These are phyloP conservation scores for Pterocles orientalis DNA, from an alignment of 2,113 vertebrate species.

Conservation along the genomic window DNA sequence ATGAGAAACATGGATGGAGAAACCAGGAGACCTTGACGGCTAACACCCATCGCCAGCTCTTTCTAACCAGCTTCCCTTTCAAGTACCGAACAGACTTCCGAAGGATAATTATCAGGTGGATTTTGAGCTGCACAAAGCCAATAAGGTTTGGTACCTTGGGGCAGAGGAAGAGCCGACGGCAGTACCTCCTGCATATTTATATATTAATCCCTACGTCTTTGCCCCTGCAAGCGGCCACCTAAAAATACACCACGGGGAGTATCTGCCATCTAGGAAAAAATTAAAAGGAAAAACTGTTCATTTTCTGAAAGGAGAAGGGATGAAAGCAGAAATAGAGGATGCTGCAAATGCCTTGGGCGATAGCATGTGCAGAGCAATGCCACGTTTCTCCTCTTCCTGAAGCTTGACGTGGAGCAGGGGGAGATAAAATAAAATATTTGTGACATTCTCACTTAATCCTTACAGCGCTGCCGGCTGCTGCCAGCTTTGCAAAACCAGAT, in stretches of 20 bases:
- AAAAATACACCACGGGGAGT: not conserved
- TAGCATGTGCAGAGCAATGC: not conserved
- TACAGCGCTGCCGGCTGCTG: not conserved
- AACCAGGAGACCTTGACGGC: not conserved
- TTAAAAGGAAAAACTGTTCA: not conserved
- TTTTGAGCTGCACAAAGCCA: not conserved
- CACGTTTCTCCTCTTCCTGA: not conserved
- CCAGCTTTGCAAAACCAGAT: not conserved
- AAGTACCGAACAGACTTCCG: not conserved
- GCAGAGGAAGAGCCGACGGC: not conserved
- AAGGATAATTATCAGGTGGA: not conserved
- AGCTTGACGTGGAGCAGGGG: not conserved
- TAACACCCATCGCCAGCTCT: not conserved
- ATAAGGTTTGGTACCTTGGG: not conserved
- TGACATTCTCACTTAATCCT: not conserved
- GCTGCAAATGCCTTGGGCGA: fast-evolving
- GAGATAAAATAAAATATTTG: not conserved
- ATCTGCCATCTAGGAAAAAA: not conserved
- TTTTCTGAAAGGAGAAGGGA: not conserved
- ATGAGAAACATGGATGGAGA: not conserved
- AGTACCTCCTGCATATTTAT: not conserved
- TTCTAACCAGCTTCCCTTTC: not conserved
- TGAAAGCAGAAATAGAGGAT: not conserved
- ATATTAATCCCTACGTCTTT: not conserved
- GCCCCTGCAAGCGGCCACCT: too few species aligned